Conservation (phyloP, 2,113 vertebrate species). For the Rhinolophus ferrumequinum region DNA sequence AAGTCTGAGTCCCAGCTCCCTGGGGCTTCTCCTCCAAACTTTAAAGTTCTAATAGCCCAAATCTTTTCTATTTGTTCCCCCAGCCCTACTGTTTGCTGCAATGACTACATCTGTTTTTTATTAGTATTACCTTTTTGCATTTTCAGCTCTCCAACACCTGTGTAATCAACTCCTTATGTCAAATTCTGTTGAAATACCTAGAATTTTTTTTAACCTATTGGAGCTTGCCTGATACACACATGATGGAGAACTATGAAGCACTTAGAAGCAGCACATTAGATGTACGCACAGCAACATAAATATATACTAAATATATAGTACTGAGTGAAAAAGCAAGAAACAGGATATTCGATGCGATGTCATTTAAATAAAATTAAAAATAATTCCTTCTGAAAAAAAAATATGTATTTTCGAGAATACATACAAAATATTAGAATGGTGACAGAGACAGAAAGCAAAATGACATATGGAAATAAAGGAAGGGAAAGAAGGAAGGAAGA, state of each 20-base stretch:
- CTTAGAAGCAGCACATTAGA: neutral
- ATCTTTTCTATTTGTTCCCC: neutral
- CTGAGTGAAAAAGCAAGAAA: slow-evolving; percentile 1
- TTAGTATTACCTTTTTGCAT: neutral
- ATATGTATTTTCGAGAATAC: neutral
- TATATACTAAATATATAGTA: neutral
- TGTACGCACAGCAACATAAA: neutral
- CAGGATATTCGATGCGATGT: neutral
- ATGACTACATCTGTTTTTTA: neutral
- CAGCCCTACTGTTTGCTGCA: neutral
- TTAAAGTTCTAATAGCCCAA: neutral
- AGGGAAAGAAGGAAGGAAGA: neutral
- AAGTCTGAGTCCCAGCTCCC: neutral
- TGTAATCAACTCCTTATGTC: neutral
- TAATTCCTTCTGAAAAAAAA: neutral
- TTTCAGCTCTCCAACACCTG: neutral
- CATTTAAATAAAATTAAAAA: slow-evolving; percentile 36
- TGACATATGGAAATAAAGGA: neutral
- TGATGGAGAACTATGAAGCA: neutral
- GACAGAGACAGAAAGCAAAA: neutral
- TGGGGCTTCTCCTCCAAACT: neutral
- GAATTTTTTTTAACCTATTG: neutral
- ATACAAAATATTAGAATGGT: neutral
- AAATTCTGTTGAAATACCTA: slow-evolving; percentile 11
- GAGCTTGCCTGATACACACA: neutral